Evolutionary conservation across 53 echinoderm and acorn worm species (phyloP).

Genomic region (Stichopus horrens): DNA sequence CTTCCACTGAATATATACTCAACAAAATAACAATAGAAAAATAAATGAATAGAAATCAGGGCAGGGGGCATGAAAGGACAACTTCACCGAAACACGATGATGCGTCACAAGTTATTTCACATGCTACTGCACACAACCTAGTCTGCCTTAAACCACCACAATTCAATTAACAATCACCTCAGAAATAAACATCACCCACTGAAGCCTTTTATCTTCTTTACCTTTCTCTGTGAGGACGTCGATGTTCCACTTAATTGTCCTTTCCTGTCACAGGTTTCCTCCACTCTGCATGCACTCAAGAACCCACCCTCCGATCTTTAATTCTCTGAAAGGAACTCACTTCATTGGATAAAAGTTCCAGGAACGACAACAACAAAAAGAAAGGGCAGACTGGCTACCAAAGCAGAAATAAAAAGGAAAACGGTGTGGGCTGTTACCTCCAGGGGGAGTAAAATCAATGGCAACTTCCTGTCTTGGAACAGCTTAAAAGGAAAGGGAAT

Average conservation of each 20-base stretch:
- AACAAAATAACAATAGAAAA: too few relatives aligned
- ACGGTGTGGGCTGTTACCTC: not conserved
- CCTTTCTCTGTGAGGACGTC: not conserved
- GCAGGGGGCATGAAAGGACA: too few relatives aligned
- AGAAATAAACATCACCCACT: conserved; percentile 7
- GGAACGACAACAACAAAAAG: not conserved
- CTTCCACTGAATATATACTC: too few relatives aligned
- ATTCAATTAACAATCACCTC: conserved; percentile 5
- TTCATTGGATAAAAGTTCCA: conserved; percentile 44
- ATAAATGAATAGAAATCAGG: too few relatives aligned
- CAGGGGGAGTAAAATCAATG: conserved; percentile 15
- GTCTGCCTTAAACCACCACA: conserved; percentile 2
- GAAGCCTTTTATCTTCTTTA: not conserved
- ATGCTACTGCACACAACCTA: not conserved
- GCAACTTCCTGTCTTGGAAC: conserved; percentile 23
- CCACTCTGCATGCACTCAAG: not conserved
- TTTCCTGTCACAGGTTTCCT: conserved; percentile 41
- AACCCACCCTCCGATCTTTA: conserved; percentile 23
- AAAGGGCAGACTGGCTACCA: not conserved
- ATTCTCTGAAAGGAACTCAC: conserved; percentile 40
- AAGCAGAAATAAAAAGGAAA: conserved; percentile 4
- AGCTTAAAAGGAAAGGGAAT: conserved; percentile 38
- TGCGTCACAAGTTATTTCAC: not conserved
- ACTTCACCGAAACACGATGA: not conserved
- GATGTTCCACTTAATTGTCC: conserved; percentile 9